Conservation (phyloP, 2,797 vertebrate species). For the Neosalanx taihuensis region DNA sequence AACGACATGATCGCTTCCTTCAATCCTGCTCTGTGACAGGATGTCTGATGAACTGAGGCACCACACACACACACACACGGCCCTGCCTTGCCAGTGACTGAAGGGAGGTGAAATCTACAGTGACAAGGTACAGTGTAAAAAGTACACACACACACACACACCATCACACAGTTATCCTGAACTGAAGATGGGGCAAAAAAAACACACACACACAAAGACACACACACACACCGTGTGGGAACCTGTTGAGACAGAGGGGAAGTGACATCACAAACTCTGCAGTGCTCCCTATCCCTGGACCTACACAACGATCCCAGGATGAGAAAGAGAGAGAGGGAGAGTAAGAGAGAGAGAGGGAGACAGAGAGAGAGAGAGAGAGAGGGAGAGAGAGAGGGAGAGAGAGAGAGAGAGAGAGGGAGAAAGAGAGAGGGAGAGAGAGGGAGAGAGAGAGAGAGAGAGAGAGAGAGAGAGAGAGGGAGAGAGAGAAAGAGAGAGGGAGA, state of each 20-base stretch:
- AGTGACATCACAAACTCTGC: conserved; percentile 50
- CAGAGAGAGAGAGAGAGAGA: no score
- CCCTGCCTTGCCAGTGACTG: conserved; percentile 76
- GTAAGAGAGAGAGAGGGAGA: no score
- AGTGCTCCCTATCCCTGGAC: no score
- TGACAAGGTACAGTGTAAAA: conserved; percentile 71
- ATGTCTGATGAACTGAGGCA: conserved; percentile 70
- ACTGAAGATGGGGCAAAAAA: neutral
- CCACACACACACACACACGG: conserved; percentile 53
- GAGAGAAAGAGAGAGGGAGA: no score
- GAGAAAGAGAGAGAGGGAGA: conserved; percentile 7
- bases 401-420: no score
- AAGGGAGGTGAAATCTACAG: conserved; percentile 75
- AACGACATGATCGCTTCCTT: conserved; percentile 63
- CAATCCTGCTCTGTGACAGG: conserved; percentile 66
- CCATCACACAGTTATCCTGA: conserved; percentile 13
- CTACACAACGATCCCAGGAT: conserved; percentile 24
- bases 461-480: no score
- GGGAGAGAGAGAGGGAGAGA: no score
- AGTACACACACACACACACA: conserved; percentile 35
- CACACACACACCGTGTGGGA: conserved; percentile 28
- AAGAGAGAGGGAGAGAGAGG: no score
- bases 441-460: no score
- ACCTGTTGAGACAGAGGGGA: conserved; percentile 38
- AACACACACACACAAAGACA: conserved; percentile 18